Evolutionary conservation across 2,888 invertebrate genomes (phyloP).

Genomic region (Lepidochrysops patricia): DNA sequence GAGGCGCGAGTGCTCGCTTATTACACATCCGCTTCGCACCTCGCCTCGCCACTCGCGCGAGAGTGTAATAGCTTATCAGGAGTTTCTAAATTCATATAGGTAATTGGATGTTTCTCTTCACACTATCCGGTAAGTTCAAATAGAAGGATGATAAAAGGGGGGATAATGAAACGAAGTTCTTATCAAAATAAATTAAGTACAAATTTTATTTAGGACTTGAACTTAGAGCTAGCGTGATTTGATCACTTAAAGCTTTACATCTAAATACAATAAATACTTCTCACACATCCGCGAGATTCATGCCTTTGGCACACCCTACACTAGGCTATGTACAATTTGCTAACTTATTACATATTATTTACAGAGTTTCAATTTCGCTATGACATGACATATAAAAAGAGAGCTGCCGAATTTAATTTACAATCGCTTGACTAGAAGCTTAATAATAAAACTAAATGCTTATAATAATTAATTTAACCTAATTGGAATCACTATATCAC

Average conservation of each 20-base stretch:
- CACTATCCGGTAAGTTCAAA: background rate
- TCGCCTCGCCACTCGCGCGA: too few relatives aligned
- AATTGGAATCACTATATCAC: constrained; percentile 65
- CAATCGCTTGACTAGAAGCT: constrained; percentile 20
- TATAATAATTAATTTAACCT: constrained; percentile 26
- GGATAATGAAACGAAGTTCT: constrained; percentile 22
- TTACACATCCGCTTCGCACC: too few relatives aligned
- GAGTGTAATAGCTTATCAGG: too few relatives aligned
- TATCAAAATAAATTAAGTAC: constrained; percentile 38
- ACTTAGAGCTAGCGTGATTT: constrained; percentile 42
- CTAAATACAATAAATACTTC: constrained; percentile 35
- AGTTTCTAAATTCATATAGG: too few relatives aligned
- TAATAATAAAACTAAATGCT: constrained; percentile 27
- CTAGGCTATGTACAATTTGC: constrained; percentile 36
- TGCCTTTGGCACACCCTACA: constrained; percentile 64
- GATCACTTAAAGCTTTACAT: constrained; percentile 58
- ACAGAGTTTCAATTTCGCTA: constrained; percentile 24
- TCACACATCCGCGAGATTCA: constrained; percentile 52
- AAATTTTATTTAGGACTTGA: constrained; percentile 37
- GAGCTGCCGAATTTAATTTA: constrained; percentile 23
- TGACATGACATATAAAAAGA: constrained; percentile 23
- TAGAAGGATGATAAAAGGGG: background rate
- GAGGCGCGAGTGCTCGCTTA: too few relatives aligned
- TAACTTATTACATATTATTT: background rate
- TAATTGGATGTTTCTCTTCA: too few relatives aligned